Conservation (phyloP, 2,113 vertebrate genomes). For the Ptychochromis oligacanthus region DNA sequence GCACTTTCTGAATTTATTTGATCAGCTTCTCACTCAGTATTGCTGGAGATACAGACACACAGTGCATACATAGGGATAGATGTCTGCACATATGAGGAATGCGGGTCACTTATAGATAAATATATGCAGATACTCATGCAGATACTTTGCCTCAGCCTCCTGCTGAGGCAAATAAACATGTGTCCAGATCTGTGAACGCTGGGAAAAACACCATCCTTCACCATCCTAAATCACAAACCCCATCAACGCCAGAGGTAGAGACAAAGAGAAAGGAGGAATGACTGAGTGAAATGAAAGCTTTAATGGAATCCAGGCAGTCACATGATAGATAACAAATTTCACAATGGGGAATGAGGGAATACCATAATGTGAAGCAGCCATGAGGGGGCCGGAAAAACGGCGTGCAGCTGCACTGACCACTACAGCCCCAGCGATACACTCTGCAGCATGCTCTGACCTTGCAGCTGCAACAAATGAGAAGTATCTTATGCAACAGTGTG, state of each 20-base stretch:
- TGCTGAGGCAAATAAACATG: slow-evolving; percentile 46
- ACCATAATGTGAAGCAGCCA: slow-evolving; percentile 70
- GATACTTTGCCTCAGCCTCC: no score
- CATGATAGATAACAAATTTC: slow-evolving; percentile 73
- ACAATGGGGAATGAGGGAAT: slow-evolving; percentile 65
- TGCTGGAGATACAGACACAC: neutral
- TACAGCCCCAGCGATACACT: slow-evolving; percentile 6
- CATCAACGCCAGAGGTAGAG: slow-evolving; percentile 10
- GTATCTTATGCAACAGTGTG: slow-evolving; percentile 9
- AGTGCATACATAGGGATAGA: slow-evolving; percentile 16
- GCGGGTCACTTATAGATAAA: neutral
- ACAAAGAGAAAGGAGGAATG: slow-evolving; percentile 17
- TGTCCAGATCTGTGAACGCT: slow-evolving; percentile 26
- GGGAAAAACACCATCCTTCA: slow-evolving; percentile 51
- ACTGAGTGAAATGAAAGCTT: slow-evolving; percentile 35
- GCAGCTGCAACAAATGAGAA: slow-evolving; percentile 21
- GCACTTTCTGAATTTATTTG: neutral
- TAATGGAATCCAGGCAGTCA: slow-evolving; percentile 63
- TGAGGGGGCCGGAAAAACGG: neutral
- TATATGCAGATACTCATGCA: neutral
- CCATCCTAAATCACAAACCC: neutral
- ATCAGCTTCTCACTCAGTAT: slow-evolving; percentile 3
- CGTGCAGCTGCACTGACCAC: slow-evolving; percentile 58
- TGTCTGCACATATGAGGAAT: slow-evolving; percentile 2
- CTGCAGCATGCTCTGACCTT: slow-evolving; percentile 1